Evolutionary conservation across 2,888 invertebrate species (phyloP).

Genomic region (Leucozona laternaria): DNA sequence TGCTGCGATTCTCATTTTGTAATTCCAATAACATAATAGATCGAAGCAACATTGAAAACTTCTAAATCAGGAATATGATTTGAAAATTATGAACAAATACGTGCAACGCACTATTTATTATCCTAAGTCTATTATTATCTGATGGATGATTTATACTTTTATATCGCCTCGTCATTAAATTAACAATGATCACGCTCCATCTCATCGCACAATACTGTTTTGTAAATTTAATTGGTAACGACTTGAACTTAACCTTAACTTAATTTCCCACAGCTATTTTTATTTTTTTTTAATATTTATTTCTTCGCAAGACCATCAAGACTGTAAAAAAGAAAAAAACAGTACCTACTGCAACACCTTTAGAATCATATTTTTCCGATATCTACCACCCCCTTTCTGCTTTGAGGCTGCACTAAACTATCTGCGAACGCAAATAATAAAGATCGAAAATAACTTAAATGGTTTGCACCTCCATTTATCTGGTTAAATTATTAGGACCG

Average conservation of each 20-base stretch:
- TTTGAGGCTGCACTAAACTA: slow-evolving; percentile 28
- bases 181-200: slow-evolving; percentile 20
- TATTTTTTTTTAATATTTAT: not conserved
- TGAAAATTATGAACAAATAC: too few relatives aligned
- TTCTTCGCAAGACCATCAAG: not conserved
- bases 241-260: slow-evolving; percentile 62
- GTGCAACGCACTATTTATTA: too few relatives aligned
- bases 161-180: slow-evolving; percentile 19
- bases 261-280: slow-evolving; percentile 51
- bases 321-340: slow-evolving; percentile 12
- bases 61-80: too few relatives aligned
- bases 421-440: slow-evolving; percentile 69
- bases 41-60: too few relatives aligned
- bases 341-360: slow-evolving; percentile 33
- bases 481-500: slow-evolving; percentile 73
- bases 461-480: slow-evolving; percentile 75
- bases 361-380: slow-evolving; percentile 11
- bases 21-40: too few relatives aligned
- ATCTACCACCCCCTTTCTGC: slow-evolving; percentile 5
- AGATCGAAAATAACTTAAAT: slow-evolving; percentile 73
- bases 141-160: too few relatives aligned
- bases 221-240: slow-evolving; percentile 43
- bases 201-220: slow-evolving; percentile 22
- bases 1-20: too few relatives aligned
- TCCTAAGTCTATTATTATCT: too few relatives aligned